Conservation (phyloP, 2,113 vertebrate genomes). For the Trinectes maculatus region DNA sequence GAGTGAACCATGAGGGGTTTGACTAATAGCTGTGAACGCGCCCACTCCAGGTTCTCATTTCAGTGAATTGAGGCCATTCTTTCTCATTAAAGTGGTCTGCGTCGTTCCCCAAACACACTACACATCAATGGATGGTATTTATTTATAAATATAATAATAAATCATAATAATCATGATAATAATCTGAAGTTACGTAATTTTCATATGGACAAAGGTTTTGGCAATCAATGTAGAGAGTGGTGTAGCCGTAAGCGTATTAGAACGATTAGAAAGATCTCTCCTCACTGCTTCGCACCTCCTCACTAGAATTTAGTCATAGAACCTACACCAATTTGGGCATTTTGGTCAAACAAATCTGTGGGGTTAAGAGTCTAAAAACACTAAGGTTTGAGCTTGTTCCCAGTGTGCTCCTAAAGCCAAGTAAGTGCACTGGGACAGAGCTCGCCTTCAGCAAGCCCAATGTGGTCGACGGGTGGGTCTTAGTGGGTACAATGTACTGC, state of each 20-base stretch:
- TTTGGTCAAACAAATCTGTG: constrained; percentile 71
- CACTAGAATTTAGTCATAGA: constrained; percentile 61
- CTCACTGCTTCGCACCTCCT: constrained; percentile 35
- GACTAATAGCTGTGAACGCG: constrained; percentile 60
- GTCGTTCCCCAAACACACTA: constrained; percentile 27
- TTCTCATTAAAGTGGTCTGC: constrained; percentile 61
- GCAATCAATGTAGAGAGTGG: constrained; percentile 34
- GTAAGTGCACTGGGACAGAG: constrained; percentile 64
- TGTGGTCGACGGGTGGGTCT: constrained; percentile 46
- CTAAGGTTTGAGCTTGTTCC: constrained; percentile 63
- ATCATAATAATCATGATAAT: no score
- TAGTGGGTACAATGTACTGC: constrained; percentile 57
- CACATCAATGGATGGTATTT: constrained; percentile 36
- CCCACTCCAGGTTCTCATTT: constrained; percentile 67
- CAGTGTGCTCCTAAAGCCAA: constrained; percentile 48
- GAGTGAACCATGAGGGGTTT: constrained; percentile 54
- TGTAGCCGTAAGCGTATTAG: constrained; percentile 40
- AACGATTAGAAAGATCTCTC: constrained; percentile 49
- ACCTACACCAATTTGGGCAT: constrained; percentile 57
- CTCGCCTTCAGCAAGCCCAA: constrained; percentile 64
- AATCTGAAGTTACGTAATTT: constrained; percentile 31
- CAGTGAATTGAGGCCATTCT: constrained; percentile 70
- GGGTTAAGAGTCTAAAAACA: constrained; percentile 73
- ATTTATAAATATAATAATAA: constrained; percentile 37
- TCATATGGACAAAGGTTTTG: constrained; percentile 19